These are phyloP conservation scores for Tympanoctomys barrerae DNA, from an alignment of 2,797 vertebrate genomes.

Conservation along the genomic window DNA sequence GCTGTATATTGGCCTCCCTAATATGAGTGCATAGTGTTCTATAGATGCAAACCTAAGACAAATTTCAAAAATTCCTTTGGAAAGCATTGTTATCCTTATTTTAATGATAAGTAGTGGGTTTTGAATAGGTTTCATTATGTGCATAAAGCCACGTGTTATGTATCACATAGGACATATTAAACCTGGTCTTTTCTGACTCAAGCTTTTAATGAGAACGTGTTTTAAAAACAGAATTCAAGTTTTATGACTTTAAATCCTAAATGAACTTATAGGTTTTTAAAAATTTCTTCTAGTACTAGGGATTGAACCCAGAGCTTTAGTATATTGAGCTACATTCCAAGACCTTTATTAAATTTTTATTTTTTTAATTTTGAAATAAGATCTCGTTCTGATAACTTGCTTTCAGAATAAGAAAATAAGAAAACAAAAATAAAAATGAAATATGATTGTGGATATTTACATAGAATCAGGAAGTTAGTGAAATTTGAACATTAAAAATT, in stretches of 20 bases:
- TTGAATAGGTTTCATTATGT: background rate
- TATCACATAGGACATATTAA: background rate
- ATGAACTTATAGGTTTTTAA: background rate
- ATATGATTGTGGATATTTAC: background rate
- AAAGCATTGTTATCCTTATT: background rate
- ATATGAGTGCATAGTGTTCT: background rate
- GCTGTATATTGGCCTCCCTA: background rate
- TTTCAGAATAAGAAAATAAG: background rate
- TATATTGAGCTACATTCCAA: background rate
- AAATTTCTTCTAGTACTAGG: background rate
- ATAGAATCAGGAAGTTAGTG: background rate
- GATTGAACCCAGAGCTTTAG: background rate
- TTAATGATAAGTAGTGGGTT: background rate
- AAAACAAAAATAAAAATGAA: background rate
- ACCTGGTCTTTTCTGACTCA: background rate
- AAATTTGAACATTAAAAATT: background rate
- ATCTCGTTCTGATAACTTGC: background rate
- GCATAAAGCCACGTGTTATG: background rate
- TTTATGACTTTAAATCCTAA: background rate
- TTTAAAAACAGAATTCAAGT: background rate
- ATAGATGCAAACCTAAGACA: background rate
- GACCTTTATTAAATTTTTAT: background rate
- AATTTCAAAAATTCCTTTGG: background rate
- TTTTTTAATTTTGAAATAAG: background rate
- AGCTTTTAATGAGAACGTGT: background rate